These are phyloP conservation scores for Drosophila longiperda DNA, from an alignment of 2,888 invertebrate species.

Conservation along the genomic window DNA sequence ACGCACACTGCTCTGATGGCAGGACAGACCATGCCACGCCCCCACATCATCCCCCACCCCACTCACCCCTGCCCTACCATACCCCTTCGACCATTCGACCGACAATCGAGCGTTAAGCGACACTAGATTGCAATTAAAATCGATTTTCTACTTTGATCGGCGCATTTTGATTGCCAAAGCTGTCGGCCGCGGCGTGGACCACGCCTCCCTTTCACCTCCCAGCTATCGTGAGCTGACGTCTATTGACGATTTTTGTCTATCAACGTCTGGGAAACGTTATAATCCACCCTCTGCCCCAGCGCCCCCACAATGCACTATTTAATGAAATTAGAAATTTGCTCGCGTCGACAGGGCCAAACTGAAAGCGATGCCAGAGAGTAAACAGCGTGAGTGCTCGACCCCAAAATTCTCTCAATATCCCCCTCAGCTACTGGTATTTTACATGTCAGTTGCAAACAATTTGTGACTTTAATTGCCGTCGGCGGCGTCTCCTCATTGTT, in stretches of 20 bases:
- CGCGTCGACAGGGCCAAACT: slow-evolving; percentile 49
- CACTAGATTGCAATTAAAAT: slow-evolving; percentile 78
- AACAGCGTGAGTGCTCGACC: background rate
- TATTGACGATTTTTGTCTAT: slow-evolving; percentile 79
- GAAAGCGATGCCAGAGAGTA: slow-evolving; percentile 21
- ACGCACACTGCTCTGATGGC: slow-evolving; percentile 17
- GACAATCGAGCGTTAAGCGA: slow-evolving; percentile 54
- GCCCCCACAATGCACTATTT: slow-evolving; percentile 29
- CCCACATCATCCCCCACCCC: background rate
- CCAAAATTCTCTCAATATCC: background rate
- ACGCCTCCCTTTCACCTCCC: slow-evolving; percentile 8
- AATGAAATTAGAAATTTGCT: slow-evolving; percentile 80
- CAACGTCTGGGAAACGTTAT: slow-evolving; percentile 64
- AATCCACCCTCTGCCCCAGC: background rate
- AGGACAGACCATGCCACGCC: slow-evolving; percentile 24
- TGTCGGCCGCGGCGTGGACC: slow-evolving; percentile 41
- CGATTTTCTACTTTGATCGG: slow-evolving; percentile 78
- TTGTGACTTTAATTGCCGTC: slow-evolving; percentile 68
- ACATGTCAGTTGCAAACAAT: slow-evolving; percentile 68
- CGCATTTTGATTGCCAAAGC: slow-evolving; percentile 74
- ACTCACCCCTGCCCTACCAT: background rate
- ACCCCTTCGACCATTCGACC: slow-evolving; percentile 13
- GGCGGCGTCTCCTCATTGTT: slow-evolving; percentile 2
- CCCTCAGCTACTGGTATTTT: slow-evolving; percentile 22
- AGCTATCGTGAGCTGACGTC: slow-evolving; percentile 65